Conservation (phyloP, 92 coral and sea anemone species). For the Actinostola sp. region DNA sequence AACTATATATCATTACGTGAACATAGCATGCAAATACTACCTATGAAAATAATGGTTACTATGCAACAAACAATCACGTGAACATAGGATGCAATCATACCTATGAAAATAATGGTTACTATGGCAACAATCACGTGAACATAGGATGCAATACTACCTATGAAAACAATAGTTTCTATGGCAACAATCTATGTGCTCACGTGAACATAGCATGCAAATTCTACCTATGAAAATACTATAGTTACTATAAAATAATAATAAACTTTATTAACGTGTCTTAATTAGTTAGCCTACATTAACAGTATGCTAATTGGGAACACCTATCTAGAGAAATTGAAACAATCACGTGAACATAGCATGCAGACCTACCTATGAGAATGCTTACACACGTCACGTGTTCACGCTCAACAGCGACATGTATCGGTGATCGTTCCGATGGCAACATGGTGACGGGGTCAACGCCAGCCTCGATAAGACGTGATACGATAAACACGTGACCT, state of each 20-base stretch:
- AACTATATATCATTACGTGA: neutral
- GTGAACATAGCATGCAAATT: no score
- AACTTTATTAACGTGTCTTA: no score
- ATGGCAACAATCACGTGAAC: neutral
- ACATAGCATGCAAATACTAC: no score
- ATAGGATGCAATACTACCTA: constrained; percentile 50
- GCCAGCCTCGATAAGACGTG: constrained; percentile 61
- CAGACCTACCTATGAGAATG: constrained; percentile 72
- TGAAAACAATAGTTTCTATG: constrained; percentile 45
- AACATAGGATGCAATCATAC: constrained; percentile 27
- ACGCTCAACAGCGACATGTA: constrained; percentile 80
- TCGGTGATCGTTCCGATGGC: constrained; percentile 91
- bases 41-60: no score
- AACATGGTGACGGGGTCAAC: constrained; percentile 58
- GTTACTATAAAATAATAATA: no score
- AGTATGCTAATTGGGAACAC: no score
- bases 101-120: constrained; percentile 61
- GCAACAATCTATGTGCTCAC: no score
- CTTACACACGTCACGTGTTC: constrained; percentile 79
- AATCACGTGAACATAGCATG: neutral
- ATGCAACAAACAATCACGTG: neutral
- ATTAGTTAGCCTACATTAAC: no score
- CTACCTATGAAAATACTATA: no score
- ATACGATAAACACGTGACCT: constrained; percentile 75
- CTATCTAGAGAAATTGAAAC: neutral